phyloP scores from a whole-genome alignment of 2,797 vertebrate genomes.

The Sebastes trivittatus region DNA sequence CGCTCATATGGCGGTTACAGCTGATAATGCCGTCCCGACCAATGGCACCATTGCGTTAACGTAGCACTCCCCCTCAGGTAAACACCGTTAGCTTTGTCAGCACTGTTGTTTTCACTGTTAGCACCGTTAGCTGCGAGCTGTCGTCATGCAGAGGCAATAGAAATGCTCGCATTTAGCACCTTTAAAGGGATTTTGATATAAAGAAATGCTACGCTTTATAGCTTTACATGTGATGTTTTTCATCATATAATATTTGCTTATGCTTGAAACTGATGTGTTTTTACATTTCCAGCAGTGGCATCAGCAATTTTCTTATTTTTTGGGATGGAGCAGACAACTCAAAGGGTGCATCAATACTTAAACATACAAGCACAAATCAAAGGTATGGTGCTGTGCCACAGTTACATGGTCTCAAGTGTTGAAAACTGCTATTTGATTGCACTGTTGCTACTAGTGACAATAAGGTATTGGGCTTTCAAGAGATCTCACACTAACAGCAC shows the following conservation, averaged over 20 bases:
- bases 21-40: too few relatives aligned
- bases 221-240: neutral
- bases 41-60: too few relatives aligned
- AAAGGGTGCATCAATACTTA: neutral
- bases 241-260: neutral
- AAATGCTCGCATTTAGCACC: too few relatives aligned
- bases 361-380: neutral
- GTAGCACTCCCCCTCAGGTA: too few relatives aligned
- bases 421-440: neutral
- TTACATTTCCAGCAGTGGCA: neutral
- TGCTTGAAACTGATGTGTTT: neutral
- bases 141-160: too few relatives aligned
- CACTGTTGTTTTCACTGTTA: too few relatives aligned
- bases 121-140: too few relatives aligned
- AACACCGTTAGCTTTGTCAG: too few relatives aligned
- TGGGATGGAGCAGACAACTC: neutral
- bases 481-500: neutral
- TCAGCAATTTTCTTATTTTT: neutral
- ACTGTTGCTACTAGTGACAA: neutral
- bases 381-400: neutral
- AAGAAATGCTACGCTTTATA: neutral
- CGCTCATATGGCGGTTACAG: too few relatives aligned
- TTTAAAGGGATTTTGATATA: neutral
- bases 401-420: neutral
- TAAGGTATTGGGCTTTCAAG: neutral